A percentile compares a stretch with the other conserved stretches of the same genome.
These are phyloP conservation scores for Drosophila pseudotalamancana DNA, from an alignment of 2,888 invertebrate genomes.

Conservation along the genomic window DNA sequence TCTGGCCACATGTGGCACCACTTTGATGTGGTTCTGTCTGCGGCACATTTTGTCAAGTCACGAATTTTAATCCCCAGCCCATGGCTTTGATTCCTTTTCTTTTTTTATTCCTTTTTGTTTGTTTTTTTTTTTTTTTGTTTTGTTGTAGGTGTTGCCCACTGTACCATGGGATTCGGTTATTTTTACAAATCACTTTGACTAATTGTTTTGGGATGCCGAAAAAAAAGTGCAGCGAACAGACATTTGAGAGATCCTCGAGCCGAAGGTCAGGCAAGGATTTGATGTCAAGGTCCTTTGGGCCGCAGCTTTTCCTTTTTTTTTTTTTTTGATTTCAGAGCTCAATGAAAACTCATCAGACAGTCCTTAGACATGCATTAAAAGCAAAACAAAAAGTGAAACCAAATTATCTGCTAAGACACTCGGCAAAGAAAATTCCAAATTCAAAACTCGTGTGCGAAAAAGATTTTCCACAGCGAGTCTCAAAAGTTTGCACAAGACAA, in stretches of 20 bases:
- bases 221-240: conserved; percentile 24
- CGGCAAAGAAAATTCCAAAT: conserved; percentile 31
- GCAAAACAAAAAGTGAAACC: neutral
- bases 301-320: conserved; percentile 1
- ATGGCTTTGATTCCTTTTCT: neutral
- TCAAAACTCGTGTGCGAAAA: conserved; percentile 18
- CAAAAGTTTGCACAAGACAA: conserved; percentile 5
- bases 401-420: conserved; percentile 7
- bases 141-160: conserved; percentile 37
- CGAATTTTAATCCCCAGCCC: conserved; percentile 38
- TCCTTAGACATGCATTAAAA: neutral
- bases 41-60: conserved; percentile 57
- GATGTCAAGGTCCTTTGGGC: conserved; percentile 42
- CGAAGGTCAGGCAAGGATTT: conserved; percentile 15
- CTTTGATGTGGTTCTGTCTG: conserved; percentile 53
- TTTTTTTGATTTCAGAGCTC: too few relatives aligned
- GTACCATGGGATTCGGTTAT: conserved; percentile 16
- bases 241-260: conserved; percentile 44
- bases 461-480: neutral
- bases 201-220: conserved; percentile 54
- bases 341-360: conserved; percentile 33
- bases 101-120: neutral
- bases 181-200: conserved; percentile 63
- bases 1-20: conserved; percentile 54
- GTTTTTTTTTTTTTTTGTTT: neutral